These are phyloP conservation scores for Capitulum mitella DNA, from an alignment of 2,888 invertebrate genomes.

Conservation along the genomic window DNA sequence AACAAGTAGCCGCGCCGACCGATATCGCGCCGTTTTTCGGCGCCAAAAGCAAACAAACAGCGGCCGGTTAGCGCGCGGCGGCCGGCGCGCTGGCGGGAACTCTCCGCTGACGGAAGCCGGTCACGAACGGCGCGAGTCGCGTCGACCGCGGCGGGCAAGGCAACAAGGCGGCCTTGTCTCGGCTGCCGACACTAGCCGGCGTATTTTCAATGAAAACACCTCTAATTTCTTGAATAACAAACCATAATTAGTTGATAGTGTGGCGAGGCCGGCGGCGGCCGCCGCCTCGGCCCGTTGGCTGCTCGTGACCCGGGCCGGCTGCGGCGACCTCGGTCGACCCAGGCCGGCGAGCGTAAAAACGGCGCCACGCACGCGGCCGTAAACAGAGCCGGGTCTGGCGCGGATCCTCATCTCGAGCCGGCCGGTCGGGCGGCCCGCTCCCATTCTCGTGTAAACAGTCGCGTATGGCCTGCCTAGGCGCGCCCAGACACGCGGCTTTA, in stretches of 20 bases:
- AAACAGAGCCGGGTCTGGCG: neutral
- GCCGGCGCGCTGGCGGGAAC: neutral
- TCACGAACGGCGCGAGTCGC: too few relatives aligned
- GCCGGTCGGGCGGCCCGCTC: neutral
- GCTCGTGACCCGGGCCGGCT: too few relatives aligned
- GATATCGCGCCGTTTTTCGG: neutral
- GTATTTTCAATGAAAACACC: constrained; percentile 13
- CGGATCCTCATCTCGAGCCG: neutral
- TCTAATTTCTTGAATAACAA: constrained; percentile 16
- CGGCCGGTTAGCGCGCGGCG: too few relatives aligned
- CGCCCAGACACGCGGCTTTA: neutral
- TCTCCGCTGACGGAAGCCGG: too few relatives aligned
- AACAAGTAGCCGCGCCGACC: neutral
- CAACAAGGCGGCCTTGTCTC: neutral
- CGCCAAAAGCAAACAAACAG: neutral
- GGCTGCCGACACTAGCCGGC: neutral
- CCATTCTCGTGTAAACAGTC: neutral
- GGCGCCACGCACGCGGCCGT: neutral
- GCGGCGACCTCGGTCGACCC: too few relatives aligned
- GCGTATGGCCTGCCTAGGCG: neutral
- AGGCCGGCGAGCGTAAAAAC: too few relatives aligned
- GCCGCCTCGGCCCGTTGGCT: too few relatives aligned
- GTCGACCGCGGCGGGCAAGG: neutral
- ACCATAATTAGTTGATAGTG: neutral
- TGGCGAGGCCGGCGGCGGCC: neutral